A percentile compares a stretch with the other conserved stretches of the same genome.
Conservation (phyloP, 2,888 invertebrate genomes). For the Drosophila buzzatii region DNA sequence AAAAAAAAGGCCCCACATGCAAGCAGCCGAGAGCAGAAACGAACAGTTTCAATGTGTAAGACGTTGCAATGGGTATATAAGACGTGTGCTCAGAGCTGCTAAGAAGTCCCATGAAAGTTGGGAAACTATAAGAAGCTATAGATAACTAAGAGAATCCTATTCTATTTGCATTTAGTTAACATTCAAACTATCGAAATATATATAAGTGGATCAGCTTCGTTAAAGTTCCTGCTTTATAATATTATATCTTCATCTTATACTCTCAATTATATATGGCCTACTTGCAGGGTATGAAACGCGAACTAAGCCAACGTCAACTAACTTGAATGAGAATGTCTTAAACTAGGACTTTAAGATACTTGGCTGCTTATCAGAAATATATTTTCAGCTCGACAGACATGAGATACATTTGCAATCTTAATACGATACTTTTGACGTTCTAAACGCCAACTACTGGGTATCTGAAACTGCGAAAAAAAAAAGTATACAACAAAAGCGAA, state of each 20-base stretch:
- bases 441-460: constrained; percentile 16
- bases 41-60: neutral
- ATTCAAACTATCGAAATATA: too few species aligned
- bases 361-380: constrained; percentile 16
- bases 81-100: neutral
- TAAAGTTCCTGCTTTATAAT: neutral
- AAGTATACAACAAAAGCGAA: neutral
- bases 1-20: constrained; percentile 5
- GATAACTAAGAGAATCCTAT: too few species aligned
- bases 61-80: neutral
- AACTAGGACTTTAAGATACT: neutral
- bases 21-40: neutral
- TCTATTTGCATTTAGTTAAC: neutral
- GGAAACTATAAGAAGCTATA: too few species aligned
- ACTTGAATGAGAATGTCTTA: constrained; percentile 11
- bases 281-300: too few species aligned
- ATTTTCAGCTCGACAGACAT: neutral
- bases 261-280: neutral
- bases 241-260: too few species aligned
- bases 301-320: neutral
- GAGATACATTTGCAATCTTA: constrained; percentile 21
- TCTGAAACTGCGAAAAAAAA: neutral
- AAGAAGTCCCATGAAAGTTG: neutral
- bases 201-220: too few species aligned
- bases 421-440: constrained; percentile 25